A percentile compares a stretch with the other conserved stretches of the same genome.
phyloP scores from a whole-genome alignment of 2,888 invertebrate species.

The Himalopsyche tibetana region DNA sequence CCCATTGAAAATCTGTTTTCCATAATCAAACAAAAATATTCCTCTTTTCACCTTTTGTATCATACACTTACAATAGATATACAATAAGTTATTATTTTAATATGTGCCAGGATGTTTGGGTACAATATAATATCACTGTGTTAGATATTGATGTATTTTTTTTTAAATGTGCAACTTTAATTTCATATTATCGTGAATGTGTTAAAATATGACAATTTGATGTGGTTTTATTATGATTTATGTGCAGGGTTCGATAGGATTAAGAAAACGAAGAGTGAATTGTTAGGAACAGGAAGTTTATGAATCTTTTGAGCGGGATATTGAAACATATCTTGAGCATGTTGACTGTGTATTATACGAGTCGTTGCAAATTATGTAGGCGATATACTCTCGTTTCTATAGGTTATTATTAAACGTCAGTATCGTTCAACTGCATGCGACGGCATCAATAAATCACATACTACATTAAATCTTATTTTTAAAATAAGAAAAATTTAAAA shows the following conservation, averaged over 20 bases:
- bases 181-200: background rate
- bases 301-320: constrained; percentile 2
- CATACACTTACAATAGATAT: no score
- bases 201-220: background rate
- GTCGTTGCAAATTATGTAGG: no score
- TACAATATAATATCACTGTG: background rate
- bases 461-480: no score
- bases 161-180: background rate
- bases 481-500: no score
- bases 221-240: constrained; percentile 40
- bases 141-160: background rate
- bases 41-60: no score
- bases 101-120: background rate
- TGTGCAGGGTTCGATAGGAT: constrained; percentile 21
- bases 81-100: background rate
- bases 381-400: no score
- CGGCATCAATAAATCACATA: no score
- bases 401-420: no score
- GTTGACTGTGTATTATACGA: no score
- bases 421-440: no score
- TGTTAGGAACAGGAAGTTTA: constrained; percentile 18
- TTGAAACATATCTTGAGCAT: background rate
- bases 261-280: constrained; percentile 10
- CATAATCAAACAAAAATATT: no score
- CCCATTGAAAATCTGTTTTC: no score